Evolutionary conservation across 2,888 invertebrate genomes (phyloP).

Genomic region (Crocallis elinguaria): DNA sequence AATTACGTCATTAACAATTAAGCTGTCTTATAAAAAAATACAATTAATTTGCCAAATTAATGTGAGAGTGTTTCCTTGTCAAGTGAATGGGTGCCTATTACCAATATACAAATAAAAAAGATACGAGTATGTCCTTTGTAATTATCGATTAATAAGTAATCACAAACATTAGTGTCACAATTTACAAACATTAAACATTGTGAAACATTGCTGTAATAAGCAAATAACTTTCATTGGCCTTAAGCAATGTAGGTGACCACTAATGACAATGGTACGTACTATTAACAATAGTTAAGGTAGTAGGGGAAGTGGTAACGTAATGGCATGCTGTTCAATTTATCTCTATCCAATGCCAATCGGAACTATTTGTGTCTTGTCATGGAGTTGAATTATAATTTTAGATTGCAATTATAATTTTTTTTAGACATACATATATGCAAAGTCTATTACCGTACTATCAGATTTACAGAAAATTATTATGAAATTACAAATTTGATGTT

Average conservation of each 20-base stretch:
- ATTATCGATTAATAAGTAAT: slow-evolving; percentile 35
- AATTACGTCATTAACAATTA: background rate
- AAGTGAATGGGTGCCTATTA: slow-evolving; percentile 16
- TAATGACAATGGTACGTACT: slow-evolving; percentile 29
- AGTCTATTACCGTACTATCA: too few species aligned
- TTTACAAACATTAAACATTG: slow-evolving; percentile 39
- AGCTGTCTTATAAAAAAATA: slow-evolving; percentile 6
- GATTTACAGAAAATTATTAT: too few species aligned
- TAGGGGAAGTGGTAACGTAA: background rate
- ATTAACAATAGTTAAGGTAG: slow-evolving; percentile 1
- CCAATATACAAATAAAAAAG: slow-evolving; percentile 14
- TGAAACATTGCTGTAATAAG: slow-evolving; percentile 35
- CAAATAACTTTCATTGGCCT: slow-evolving; percentile 50
- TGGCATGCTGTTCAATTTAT: background rate
- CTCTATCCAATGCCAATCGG: background rate
- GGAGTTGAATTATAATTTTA: too few species aligned
- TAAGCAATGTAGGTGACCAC: slow-evolving; percentile 27
- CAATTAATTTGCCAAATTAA: background rate
- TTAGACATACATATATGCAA: too few species aligned
- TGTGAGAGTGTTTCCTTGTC: slow-evolving; percentile 12
- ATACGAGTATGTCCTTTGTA: slow-evolving; percentile 7
- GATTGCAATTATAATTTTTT: too few species aligned
- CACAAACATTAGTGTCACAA: slow-evolving; percentile 34
- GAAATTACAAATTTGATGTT: too few species aligned
- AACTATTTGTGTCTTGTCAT: background rate